phyloP scores from a whole-genome alignment of 1,140 invertebrate genomes.

The Diuraphis noxia region DNA sequence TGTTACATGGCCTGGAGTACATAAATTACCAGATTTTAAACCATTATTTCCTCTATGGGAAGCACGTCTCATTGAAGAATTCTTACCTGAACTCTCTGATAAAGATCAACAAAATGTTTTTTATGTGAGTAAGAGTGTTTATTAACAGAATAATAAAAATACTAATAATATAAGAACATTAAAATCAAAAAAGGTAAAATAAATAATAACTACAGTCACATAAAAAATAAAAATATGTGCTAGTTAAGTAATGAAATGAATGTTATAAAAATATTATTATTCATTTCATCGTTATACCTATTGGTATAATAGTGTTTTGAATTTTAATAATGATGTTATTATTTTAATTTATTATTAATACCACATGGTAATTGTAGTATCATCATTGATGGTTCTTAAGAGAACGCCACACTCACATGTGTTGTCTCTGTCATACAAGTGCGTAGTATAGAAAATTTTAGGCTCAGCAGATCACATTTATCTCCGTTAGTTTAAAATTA shows the following conservation, averaged over 20 bases:
- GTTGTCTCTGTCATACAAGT: too few relatives aligned
- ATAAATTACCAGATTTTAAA: slow-evolving; percentile 84
- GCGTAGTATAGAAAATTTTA: too few relatives aligned
- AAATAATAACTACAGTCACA: slow-evolving; percentile 7
- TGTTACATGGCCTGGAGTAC: slow-evolving; percentile 79
- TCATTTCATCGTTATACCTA: background rate
- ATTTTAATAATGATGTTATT: background rate
- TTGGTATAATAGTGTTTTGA: background rate
- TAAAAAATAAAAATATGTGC: slow-evolving; percentile 2
- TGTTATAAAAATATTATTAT: background rate
- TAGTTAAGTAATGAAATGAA: background rate
- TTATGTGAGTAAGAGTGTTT: slow-evolving; percentile 63
- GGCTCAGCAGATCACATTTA: too few relatives aligned
- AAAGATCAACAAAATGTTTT: slow-evolving; percentile 67
- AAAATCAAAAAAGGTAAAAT: background rate
- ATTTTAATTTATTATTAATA: slow-evolving; percentile 7
- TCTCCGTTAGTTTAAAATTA: too few relatives aligned
- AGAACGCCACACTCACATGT: too few relatives aligned
- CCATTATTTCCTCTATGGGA: slow-evolving; percentile 87
- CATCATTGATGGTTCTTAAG: too few relatives aligned
- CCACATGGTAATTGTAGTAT: too few relatives aligned
- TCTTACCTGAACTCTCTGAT: slow-evolving; percentile 65
- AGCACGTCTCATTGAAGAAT: slow-evolving; percentile 64
- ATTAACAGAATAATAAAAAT: slow-evolving; percentile 18
- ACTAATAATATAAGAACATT: slow-evolving; percentile 12